phyloP scores from a whole-genome alignment of 2,888 invertebrate genomes.

The Sarcophaga variegata region DNA sequence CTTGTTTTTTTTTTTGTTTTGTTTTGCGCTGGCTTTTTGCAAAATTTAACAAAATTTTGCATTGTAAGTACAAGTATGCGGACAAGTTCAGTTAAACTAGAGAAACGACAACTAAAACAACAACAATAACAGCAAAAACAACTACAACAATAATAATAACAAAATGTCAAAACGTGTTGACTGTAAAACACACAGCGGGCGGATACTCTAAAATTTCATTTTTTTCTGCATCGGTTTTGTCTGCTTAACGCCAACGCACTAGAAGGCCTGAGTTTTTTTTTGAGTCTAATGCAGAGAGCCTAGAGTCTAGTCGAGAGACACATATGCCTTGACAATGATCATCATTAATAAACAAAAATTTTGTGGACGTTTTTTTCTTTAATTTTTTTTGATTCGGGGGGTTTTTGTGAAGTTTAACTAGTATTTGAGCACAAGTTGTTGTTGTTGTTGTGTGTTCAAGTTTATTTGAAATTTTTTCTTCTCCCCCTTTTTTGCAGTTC shows the following conservation, averaged over 20 bases:
- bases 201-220: slow-evolving; percentile 65
- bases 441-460: slow-evolving; percentile 49
- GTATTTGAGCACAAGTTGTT: slow-evolving; percentile 21
- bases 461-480: slow-evolving; percentile 47
- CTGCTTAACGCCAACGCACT: slow-evolving; percentile 69
- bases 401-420: not conserved
- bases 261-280: slow-evolving; percentile 49
- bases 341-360: slow-evolving; percentile 72
- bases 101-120: slow-evolving; percentile 35
- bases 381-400: not conserved
- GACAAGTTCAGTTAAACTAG: slow-evolving; percentile 61
- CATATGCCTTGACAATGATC: slow-evolving; percentile 72
- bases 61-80: slow-evolving; percentile 68
- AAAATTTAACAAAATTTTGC: slow-evolving; percentile 61
- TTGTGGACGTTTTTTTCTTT: slow-evolving; percentile 55
- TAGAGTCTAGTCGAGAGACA: slow-evolving; percentile 53
- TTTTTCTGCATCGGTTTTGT: slow-evolving; percentile 14
- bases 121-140: slow-evolving; percentile 20
- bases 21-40: not conserved
- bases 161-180: slow-evolving; percentile 65
- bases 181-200: slow-evolving; percentile 69
- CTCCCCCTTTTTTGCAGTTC: not conserved
- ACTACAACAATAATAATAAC: slow-evolving; percentile 26
- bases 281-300: slow-evolving; percentile 37
- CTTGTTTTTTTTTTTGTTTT: slow-evolving; percentile 12